Conservation (phyloP, 2,113 vertebrate species). For the Rhipidura dahli region DNA sequence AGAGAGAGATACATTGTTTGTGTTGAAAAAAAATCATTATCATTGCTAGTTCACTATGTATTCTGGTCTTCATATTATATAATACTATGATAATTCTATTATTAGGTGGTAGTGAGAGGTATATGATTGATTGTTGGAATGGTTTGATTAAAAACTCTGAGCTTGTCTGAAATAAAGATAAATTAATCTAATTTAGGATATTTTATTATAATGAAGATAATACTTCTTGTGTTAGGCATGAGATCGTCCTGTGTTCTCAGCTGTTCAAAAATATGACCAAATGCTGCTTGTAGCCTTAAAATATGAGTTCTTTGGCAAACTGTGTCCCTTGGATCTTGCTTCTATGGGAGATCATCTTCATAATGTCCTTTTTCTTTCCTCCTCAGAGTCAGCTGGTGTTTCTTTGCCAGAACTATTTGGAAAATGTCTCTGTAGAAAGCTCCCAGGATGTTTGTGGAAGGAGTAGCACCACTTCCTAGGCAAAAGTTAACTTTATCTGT, state of each 20-base stretch:
- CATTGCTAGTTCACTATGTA: background rate
- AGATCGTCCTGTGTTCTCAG: background rate
- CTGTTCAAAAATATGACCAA: background rate
- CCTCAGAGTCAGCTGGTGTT: background rate
- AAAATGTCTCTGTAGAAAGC: background rate
- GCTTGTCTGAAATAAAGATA: background rate
- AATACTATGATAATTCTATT: background rate
- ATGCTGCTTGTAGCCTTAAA: background rate
- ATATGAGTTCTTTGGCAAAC: background rate
- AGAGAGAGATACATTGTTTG: background rate
- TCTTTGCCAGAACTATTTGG: background rate
- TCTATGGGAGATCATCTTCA: background rate
- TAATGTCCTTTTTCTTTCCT: background rate
- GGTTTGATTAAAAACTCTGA: background rate
- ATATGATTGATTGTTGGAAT: background rate
- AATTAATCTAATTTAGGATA: background rate
- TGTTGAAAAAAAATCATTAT: background rate
- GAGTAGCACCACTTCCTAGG: background rate
- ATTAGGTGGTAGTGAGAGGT: background rate
- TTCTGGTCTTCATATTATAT: background rate
- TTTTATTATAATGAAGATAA: background rate
- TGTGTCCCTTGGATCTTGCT: background rate
- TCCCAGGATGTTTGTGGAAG: background rate
- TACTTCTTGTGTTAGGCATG: background rate
- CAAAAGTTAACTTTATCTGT: background rate